A percentile compares a stretch with the other conserved stretches of the same genome.
Conservation (phyloP, 1,140 invertebrate genomes). For the Lycorma delicatula region DNA sequence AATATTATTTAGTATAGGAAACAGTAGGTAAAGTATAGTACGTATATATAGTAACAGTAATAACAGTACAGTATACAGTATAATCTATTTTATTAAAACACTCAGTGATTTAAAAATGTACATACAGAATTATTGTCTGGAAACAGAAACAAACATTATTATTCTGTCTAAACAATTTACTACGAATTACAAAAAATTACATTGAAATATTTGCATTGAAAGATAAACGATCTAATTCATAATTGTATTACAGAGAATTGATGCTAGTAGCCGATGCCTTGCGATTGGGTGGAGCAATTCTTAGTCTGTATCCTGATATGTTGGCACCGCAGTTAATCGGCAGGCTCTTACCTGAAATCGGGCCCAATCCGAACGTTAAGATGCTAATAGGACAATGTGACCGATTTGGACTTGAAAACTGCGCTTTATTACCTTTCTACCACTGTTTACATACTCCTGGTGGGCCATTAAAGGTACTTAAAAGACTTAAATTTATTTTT, state of each 20-base stretch:
- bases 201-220: too few species aligned
- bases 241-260: conserved; percentile 57
- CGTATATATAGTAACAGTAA: too few species aligned
- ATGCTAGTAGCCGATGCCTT: conserved; percentile 92
- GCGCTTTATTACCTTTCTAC: conserved; percentile 83
- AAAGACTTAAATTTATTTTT: too few species aligned
- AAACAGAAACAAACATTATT: background rate
- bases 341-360: conserved; percentile 84
- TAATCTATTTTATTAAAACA: too few species aligned
- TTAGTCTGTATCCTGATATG: conserved; percentile 90
- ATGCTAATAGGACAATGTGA: conserved; percentile 87
- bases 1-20: too few species aligned
- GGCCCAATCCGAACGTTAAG: conserved; percentile 71
- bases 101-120: too few species aligned
- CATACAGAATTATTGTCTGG: too few species aligned
- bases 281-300: conserved; percentile 79
- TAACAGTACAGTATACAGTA: too few species aligned
- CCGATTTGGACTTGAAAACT: conserved; percentile 72
- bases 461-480: conserved; percentile 79
- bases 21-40: too few species aligned
- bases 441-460: conserved; percentile 96
- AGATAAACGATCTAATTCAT: too few species aligned
- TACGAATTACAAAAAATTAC: background rate
- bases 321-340: conserved; percentile 90
- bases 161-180: conserved; percentile 1